These are phyloP conservation scores for Amyelois transitella DNA, from an alignment of 1,140 invertebrate genomes.

Conservation along the genomic window DNA sequence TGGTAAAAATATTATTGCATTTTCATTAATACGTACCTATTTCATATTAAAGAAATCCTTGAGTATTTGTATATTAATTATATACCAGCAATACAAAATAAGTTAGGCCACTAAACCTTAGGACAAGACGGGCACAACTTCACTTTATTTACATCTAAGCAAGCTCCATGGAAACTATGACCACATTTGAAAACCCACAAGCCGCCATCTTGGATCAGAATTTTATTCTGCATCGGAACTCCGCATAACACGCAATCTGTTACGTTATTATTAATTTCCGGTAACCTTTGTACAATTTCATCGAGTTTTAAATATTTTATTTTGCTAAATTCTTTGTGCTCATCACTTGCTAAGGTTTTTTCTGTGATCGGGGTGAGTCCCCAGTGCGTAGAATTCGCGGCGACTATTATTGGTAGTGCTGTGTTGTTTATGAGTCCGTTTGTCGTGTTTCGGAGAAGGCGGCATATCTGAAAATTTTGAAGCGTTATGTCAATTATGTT, in stretches of 20 bases:
- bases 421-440: slow-evolving; percentile 53
- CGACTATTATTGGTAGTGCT: slow-evolving; percentile 54
- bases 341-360: slow-evolving; percentile 11
- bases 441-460: slow-evolving; percentile 36
- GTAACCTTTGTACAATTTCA: slow-evolving; percentile 41
- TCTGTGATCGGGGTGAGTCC: slow-evolving; percentile 45
- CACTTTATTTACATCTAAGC: slow-evolving; percentile 66
- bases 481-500: background rate
- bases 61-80: no score
- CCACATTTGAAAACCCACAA: slow-evolving; percentile 71
- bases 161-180: slow-evolving; percentile 65
- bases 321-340: slow-evolving; percentile 5
- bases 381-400: slow-evolving; percentile 61
- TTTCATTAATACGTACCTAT: no score
- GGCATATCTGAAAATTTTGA: slow-evolving; percentile 47
- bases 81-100: no score
- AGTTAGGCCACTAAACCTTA: slow-evolving; percentile 8
- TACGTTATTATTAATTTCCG: slow-evolving; percentile 28
- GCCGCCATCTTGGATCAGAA: slow-evolving; percentile 67
- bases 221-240: slow-evolving; percentile 60
- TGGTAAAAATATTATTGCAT: no score
- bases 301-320: slow-evolving; percentile 27
- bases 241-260: slow-evolving; percentile 61
- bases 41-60: no score
- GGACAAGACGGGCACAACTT: slow-evolving; percentile 63